A percentile compares a stretch with the other conserved stretches of the same genome.
phyloP scores from a whole-genome alignment of 2,797 vertebrate genomes.

The Sebastes umbrosus region DNA sequence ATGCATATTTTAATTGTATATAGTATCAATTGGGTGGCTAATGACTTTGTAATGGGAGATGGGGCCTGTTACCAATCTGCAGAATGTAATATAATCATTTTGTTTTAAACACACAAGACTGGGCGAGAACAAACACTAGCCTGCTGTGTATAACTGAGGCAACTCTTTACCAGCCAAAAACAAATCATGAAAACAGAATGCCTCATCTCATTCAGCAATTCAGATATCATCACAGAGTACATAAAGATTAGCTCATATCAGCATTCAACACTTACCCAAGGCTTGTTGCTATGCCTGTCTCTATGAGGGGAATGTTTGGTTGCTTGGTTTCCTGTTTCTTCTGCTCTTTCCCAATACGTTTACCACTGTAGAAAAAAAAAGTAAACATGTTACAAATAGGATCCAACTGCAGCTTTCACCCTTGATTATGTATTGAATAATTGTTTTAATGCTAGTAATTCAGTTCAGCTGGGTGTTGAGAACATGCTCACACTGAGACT shows the following conservation, averaged over 20 bases:
- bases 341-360: conserved; percentile 46
- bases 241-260: background rate
- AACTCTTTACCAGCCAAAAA: background rate
- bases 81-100: background rate
- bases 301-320: conserved; percentile 83
- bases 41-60: background rate
- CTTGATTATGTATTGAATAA: too few relatives aligned
- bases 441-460: background rate
- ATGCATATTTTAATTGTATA: background rate
- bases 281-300: conserved; percentile 87
- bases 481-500: background rate
- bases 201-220: background rate
- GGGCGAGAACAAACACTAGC: background rate
- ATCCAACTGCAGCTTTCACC: background rate
- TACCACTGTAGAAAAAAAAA: conserved; percentile 42
- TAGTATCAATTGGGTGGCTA: background rate
- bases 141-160: background rate
- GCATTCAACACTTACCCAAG: conserved; percentile 84
- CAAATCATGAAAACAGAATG: background rate
- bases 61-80: background rate
- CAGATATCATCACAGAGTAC: background rate
- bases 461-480: background rate
- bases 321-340: conserved; percentile 82
- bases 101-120: background rate
- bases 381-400: background rate